Conservation (phyloP, 1,140 invertebrate genomes). For the Heliconius hermathena region DNA sequence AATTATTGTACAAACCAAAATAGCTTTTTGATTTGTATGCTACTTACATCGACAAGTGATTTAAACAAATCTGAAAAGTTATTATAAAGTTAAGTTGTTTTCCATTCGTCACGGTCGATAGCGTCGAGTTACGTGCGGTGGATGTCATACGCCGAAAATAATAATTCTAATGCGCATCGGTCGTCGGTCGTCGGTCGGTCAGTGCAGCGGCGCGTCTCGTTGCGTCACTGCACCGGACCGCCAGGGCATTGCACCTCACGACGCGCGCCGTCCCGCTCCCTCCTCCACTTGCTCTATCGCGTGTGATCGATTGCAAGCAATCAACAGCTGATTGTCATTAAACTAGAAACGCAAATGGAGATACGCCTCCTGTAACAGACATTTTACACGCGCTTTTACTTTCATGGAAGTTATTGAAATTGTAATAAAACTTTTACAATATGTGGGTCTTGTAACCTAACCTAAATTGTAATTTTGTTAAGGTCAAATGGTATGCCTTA, state of each 20-base stretch:
- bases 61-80: constrained; percentile 28
- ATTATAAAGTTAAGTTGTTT: constrained; percentile 49
- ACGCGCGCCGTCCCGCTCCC: constrained; percentile 53
- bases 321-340: constrained; percentile 75
- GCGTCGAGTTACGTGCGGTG: constrained; percentile 60
- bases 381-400: background rate
- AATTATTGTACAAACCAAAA: too few relatives aligned
- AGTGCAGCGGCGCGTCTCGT: constrained; percentile 69
- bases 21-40: background rate
- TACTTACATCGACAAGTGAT: background rate
- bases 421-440: background rate
- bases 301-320: constrained; percentile 65
- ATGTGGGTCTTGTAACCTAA: background rate
- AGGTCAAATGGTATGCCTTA: background rate
- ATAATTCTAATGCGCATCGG: constrained; percentile 57
- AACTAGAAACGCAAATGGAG: constrained; percentile 39
- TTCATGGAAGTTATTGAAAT: background rate
- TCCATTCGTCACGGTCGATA: constrained; percentile 53
- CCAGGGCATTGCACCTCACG: constrained; percentile 74
- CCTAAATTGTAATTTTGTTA: background rate
- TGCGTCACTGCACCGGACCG: constrained; percentile 74
- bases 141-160: constrained; percentile 76
- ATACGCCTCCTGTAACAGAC: background rate
- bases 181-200: constrained; percentile 65
- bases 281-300: constrained; percentile 46